Evolutionary conservation across 2,797 vertebrate genomes (phyloP).

Genomic region (Alauda arvensis): DNA sequence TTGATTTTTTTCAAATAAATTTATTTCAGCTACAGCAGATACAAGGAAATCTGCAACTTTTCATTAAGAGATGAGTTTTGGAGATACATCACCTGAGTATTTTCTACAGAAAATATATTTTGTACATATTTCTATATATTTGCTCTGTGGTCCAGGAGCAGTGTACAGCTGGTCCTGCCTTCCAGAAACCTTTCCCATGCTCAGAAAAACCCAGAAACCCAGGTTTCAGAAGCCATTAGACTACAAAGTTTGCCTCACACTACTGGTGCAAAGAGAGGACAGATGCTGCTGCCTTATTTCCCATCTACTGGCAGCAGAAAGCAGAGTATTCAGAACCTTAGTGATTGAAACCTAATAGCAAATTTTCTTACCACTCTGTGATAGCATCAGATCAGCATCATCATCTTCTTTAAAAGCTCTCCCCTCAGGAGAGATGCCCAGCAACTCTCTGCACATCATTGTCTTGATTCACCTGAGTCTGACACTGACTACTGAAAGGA

Average conservation of each 20-base stretch:
- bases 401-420: background rate
- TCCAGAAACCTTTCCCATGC: background rate
- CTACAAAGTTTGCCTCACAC: background rate
- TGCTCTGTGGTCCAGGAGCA: background rate
- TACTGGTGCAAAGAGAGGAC: accelerated
- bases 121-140: background rate
- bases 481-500: background rate
- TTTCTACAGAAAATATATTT: background rate
- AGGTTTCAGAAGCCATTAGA: background rate
- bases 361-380: background rate
- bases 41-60: background rate
- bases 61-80: background rate
- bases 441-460: background rate
- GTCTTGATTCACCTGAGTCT: background rate
- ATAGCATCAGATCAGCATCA: background rate
- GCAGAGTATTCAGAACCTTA: background rate
- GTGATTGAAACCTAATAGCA: background rate
- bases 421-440: background rate
- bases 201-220: background rate
- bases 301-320: background rate
- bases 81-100: accelerated
- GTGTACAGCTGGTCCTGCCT: background rate
- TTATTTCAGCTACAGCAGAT: background rate
- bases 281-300: background rate
- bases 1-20: background rate